These are phyloP conservation scores for Acrobeloides nanus DNA, from an alignment of 2,888 invertebrate genomes.

Conservation along the genomic window DNA sequence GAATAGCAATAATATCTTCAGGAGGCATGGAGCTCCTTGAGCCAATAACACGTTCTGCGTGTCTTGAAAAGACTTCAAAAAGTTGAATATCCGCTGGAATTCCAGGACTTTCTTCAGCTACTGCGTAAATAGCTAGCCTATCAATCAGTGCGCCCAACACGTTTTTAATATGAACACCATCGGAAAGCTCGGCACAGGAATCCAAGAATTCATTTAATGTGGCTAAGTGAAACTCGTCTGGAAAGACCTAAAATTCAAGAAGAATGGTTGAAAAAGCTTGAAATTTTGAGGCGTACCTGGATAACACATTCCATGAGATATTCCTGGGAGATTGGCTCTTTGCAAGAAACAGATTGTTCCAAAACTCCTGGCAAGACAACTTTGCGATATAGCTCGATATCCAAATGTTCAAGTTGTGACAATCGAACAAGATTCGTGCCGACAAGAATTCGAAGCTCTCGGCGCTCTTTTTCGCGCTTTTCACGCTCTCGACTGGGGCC, in stretches of 20 bases:
- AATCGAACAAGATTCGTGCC: conserved; percentile 94
- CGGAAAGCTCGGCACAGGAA: conserved; percentile 90
- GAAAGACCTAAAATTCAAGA: conserved; percentile 67
- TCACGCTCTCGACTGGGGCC: conserved; percentile 31
- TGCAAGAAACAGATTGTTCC: conserved; percentile 94
- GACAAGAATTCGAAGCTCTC: conserved; percentile 87
- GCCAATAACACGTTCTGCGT: conserved; percentile 71
- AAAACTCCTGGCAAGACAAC: conserved; percentile 80
- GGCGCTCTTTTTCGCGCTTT: conserved; percentile 75
- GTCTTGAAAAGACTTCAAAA: conserved; percentile 95
- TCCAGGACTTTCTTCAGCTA: conserved; percentile 59
- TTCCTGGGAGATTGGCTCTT: conserved; percentile 96
- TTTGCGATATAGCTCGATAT: conserved; percentile 80
- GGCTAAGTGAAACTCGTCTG: conserved; percentile 95
- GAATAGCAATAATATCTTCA: conserved; percentile 89
- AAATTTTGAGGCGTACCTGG: conserved; percentile 67
- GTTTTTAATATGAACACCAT: conserved; percentile 88
- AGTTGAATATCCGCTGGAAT: conserved; percentile 80
- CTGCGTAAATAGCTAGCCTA: conserved; percentile 52
- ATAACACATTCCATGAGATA: conserved; percentile 99
- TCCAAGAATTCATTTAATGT: conserved; percentile 84
- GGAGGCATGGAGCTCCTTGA: conserved; percentile 85
- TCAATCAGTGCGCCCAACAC: conserved; percentile 94
- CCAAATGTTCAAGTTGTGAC: conserved; percentile 87
- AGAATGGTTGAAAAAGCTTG: conserved; percentile 14